Conservation (phyloP, 2,113 vertebrate species). For the Muntiacus muntjak region DNA sequence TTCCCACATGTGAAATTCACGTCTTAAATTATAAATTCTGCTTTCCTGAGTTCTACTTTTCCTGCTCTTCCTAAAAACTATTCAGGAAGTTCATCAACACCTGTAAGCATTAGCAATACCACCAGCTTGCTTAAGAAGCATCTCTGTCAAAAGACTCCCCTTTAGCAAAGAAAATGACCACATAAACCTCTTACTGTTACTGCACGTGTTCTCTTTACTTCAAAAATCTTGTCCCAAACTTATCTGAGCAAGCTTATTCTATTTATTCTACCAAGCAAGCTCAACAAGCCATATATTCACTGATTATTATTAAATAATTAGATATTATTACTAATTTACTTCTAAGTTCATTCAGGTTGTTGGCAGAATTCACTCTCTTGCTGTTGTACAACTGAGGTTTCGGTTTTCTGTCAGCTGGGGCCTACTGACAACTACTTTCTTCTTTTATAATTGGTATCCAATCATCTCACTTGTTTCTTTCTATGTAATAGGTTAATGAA, state of each 20-base stretch:
- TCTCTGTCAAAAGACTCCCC: neutral
- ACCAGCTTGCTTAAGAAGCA: neutral
- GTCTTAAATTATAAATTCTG: slow-evolving; percentile 20
- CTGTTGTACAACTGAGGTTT: neutral
- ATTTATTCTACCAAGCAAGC: neutral
- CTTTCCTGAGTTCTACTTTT: neutral
- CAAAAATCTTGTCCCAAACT: neutral
- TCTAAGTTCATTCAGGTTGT: neutral
- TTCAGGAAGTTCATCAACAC: neutral
- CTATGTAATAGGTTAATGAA: neutral
- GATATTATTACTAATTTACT: neutral
- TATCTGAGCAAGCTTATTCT: neutral
- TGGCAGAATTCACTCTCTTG: neutral
- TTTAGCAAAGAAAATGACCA: neutral
- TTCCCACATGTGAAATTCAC: neutral
- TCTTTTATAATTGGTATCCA: neutral
- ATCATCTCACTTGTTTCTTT: neutral
- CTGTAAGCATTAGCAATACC: neutral
- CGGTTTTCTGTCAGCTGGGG: neutral
- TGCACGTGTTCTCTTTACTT: neutral
- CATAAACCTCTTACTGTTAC: neutral
- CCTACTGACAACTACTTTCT: neutral
- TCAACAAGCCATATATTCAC: neutral
- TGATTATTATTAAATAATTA: slow-evolving; percentile 13
- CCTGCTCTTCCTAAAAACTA: slow-evolving; percentile 31